A percentile compares a stretch with the other conserved stretches of the same genome.
phyloP scores from a whole-genome alignment of 2,113 vertebrate species.

The Ammodytes dubius region DNA sequence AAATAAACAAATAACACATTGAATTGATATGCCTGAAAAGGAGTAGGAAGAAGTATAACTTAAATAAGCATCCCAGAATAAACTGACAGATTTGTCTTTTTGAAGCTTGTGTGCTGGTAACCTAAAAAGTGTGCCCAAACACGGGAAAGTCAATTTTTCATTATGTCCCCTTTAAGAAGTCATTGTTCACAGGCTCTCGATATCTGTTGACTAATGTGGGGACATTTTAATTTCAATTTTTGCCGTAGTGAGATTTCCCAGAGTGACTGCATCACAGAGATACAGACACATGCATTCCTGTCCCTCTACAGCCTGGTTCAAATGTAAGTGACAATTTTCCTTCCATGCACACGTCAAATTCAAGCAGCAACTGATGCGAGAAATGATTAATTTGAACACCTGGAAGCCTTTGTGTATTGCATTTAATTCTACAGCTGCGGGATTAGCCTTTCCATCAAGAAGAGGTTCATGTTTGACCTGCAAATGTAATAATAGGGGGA shows the following conservation, averaged over 20 bases:
- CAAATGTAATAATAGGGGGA: too few species aligned
- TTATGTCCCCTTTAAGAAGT: neutral
- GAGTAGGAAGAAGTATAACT: too few species aligned
- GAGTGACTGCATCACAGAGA: constrained; percentile 88
- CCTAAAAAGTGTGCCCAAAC: too few species aligned
- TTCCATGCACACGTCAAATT: constrained; percentile 28
- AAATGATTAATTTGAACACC: constrained; percentile 51
- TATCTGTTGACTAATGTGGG: constrained; percentile 36
- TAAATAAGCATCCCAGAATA: too few species aligned
- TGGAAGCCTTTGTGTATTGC: constrained; percentile 46
- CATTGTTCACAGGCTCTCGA: constrained; percentile 22
- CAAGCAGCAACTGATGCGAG: constrained; percentile 12
- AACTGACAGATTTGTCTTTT: too few species aligned
- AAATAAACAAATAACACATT: too few species aligned
- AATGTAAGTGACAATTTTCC: constrained; percentile 87
- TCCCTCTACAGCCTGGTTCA: constrained; percentile 88
- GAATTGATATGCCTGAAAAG: too few species aligned
- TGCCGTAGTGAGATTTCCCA: constrained; percentile 90
- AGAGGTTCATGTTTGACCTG: neutral
- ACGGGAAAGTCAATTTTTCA: too few species aligned
- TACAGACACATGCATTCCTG: constrained; percentile 89
- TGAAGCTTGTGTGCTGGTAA: too few species aligned
- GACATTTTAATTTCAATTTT: constrained; percentile 45
- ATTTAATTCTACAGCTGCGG: constrained; percentile 40
- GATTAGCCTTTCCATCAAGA: constrained; percentile 60